phyloP scores from a whole-genome alignment of 2,797 vertebrate species.

The Miopithecus talapoin region DNA sequence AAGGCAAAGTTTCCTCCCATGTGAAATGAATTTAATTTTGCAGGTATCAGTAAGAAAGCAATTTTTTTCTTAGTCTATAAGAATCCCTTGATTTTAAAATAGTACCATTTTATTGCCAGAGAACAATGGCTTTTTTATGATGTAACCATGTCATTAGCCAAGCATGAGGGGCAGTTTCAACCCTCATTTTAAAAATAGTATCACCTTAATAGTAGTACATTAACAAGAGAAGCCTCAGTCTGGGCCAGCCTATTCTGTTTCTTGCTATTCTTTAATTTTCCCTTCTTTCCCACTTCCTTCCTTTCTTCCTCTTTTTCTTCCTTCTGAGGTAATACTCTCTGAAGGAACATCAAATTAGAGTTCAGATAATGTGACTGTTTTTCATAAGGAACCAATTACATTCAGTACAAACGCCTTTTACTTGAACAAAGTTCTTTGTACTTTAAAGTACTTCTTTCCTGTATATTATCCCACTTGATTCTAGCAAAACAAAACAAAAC shows the following conservation, averaged over 20 bases:
- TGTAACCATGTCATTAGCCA: not conserved
- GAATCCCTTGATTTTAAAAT: not conserved
- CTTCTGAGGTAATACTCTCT: not conserved
- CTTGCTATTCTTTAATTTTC: not conserved
- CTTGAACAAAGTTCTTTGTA: not conserved
- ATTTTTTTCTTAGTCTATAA: not conserved
- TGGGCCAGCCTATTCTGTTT: not conserved
- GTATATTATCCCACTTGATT: not conserved
- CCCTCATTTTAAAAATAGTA: not conserved
- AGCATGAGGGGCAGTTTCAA: not conserved
- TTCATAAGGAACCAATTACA: not conserved
- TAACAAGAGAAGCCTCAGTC: not conserved
- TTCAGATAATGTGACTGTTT: not conserved
- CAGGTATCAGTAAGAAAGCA: not conserved
- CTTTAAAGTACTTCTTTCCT: not conserved
- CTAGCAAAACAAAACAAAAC: too few species aligned
- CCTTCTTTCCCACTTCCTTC: not conserved
- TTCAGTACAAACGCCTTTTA: not conserved
- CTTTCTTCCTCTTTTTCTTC: not conserved
- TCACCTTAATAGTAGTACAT: not conserved
- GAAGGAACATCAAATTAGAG: not conserved
- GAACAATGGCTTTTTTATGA: not conserved
- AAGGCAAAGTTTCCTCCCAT: not conserved
- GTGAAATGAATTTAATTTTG: not conserved
- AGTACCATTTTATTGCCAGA: not conserved